These are phyloP conservation scores for Chaenodraco wilsoni DNA, from an alignment of 2,797 vertebrate genomes.

Conservation along the genomic window DNA sequence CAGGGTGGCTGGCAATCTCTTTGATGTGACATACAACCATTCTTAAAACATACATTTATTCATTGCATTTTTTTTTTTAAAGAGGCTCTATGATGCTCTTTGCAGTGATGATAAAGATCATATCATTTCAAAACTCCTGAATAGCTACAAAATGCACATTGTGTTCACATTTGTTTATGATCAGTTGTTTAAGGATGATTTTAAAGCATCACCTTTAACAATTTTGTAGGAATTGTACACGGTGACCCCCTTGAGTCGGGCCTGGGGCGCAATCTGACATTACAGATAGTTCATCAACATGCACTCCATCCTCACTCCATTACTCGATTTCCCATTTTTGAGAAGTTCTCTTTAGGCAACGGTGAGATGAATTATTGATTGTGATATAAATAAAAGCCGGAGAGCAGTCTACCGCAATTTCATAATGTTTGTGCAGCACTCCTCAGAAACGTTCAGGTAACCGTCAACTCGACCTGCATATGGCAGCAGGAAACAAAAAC, in stretches of 20 bases:
- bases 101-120: too few relatives aligned
- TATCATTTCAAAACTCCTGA: background rate
- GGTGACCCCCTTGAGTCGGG: background rate
- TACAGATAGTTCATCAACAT: background rate
- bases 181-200: background rate
- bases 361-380: background rate
- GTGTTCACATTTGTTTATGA: too few relatives aligned
- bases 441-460: background rate
- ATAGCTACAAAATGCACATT: too few relatives aligned
- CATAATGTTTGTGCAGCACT: background rate
- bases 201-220: background rate
- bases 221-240: background rate
- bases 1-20: too few relatives aligned
- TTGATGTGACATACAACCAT: too few relatives aligned
- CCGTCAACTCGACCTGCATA: background rate
- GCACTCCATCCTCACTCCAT: background rate
- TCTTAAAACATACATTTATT: too few relatives aligned
- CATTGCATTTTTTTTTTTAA: too few relatives aligned
- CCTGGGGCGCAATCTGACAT: background rate
- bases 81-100: too few relatives aligned
- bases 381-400: background rate
- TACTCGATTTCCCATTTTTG: background rate
- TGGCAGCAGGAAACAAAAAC: background rate
- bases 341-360: background rate
- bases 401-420: background rate